These are phyloP conservation scores for Vombatus ursinus DNA, from an alignment of 2,113 vertebrate genomes.

Conservation along the genomic window DNA sequence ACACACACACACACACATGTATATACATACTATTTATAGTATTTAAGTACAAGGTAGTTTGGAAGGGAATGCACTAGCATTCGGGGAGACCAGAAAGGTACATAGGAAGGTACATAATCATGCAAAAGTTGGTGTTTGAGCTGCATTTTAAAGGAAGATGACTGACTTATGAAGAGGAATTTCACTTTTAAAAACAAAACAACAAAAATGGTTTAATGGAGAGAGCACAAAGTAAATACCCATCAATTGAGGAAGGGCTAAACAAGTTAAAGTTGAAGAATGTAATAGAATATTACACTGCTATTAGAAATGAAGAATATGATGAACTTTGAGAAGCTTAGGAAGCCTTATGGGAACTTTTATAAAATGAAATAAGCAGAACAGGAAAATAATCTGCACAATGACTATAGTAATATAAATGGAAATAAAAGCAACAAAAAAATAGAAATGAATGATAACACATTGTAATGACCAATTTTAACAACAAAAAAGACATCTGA, in stretches of 20 bases:
- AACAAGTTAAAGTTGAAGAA: neutral
- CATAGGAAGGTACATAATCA: neutral
- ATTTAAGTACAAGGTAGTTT: neutral
- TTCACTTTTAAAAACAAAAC: neutral
- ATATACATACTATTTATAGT: too few species aligned
- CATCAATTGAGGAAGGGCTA: neutral
- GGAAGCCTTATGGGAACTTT: neutral
- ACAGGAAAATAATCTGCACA: neutral
- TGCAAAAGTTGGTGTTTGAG: neutral
- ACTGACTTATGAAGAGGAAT: neutral
- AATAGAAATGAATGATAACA: neutral
- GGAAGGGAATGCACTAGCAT: neutral
- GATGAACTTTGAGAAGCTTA: neutral
- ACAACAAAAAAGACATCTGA: neutral
- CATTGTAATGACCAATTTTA: neutral
- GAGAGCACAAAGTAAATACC: neutral
- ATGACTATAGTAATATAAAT: neutral
- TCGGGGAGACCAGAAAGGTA: neutral
- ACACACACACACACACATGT: too few species aligned
- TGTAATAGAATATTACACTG: neutral
- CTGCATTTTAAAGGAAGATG: neutral
- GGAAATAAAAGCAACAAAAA: neutral
- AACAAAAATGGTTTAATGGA: neutral
- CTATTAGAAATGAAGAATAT: neutral
- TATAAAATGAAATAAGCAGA: neutral